Conservation (phyloP, 2,113 vertebrate genomes). For the Oxyura jamaicensis region DNA sequence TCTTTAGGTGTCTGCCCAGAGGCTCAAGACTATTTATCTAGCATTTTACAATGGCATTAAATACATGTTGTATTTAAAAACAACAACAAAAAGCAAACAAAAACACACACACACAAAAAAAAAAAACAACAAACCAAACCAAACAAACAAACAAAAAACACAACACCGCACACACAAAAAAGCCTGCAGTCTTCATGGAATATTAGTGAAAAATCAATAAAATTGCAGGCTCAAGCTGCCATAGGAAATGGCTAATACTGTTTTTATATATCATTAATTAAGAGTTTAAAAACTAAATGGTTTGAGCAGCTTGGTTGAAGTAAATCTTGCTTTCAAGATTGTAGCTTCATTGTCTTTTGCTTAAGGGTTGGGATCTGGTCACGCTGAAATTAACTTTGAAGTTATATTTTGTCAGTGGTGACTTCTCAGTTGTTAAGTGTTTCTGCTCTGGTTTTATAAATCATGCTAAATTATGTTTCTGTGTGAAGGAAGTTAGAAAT, state of each 20-base stretch:
- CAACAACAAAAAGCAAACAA: no score
- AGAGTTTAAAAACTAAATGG: neutral
- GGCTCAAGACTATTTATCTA: neutral
- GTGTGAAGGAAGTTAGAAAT: neutral
- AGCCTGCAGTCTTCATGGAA: neutral
- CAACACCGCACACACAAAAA: neutral
- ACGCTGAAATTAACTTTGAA: neutral
- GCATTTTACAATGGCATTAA: neutral
- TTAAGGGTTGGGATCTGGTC: neutral
- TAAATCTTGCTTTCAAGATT: neutral
- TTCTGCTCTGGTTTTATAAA: conserved; percentile 14
- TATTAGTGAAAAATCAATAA: neutral
- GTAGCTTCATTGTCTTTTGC: neutral
- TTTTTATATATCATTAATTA: neutral
- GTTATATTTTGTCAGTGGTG: neutral
- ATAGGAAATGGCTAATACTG: neutral
- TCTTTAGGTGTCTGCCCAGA: neutral
- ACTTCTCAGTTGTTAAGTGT: neutral
- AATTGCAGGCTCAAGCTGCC: neutral
- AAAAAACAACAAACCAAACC: no score
- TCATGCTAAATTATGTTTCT: neutral
- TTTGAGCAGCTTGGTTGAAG: neutral
- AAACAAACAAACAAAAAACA: no score
- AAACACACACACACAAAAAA: no score
- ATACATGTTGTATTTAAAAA: neutral